These are phyloP conservation scores for Aeoliscus strigatus DNA, from an alignment of 2,797 vertebrate genomes.

Conservation along the genomic window DNA sequence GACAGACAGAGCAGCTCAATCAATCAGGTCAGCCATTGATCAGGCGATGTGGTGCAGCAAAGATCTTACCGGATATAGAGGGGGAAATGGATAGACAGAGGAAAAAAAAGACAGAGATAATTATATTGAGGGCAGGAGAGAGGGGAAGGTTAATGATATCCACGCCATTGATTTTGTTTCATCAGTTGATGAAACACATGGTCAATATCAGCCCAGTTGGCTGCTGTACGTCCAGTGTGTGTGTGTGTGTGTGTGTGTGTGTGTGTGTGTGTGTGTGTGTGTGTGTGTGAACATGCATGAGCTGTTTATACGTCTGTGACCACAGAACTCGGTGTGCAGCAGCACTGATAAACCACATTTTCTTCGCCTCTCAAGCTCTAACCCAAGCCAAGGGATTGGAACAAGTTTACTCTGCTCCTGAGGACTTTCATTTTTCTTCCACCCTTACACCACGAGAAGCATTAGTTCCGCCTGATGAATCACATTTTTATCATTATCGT, in stretches of 20 bases:
- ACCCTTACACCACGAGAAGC: too few relatives aligned
- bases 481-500: too few relatives aligned
- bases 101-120: constrained; percentile 37
- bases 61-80: constrained; percentile 35
- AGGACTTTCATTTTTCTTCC: too few relatives aligned
- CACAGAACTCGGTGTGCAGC: too few relatives aligned
- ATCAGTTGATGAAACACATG: constrained; percentile 45
- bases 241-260: constrained; percentile 4
- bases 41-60: constrained; percentile 32
- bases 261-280: constrained; percentile 13
- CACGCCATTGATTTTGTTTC: constrained; percentile 50
- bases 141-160: constrained; percentile 54
- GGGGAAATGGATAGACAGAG: constrained; percentile 15
- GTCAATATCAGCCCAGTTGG: constrained; percentile 51
- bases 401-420: constrained; percentile 11
- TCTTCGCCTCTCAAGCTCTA: constrained; percentile 18
- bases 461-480: too few relatives aligned
- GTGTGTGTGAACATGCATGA: constrained; percentile 33
- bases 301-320: too few relatives aligned
- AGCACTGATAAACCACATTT: constrained; percentile 17
- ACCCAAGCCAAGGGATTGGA: constrained; percentile 34
- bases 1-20: constrained; percentile 25
- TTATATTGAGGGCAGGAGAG: constrained; percentile 25
- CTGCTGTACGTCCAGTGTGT: constrained; percentile 1
- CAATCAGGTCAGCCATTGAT: constrained; percentile 48